Conservation (phyloP, 2,797 vertebrate species). For the Anguilla anguilla region DNA sequence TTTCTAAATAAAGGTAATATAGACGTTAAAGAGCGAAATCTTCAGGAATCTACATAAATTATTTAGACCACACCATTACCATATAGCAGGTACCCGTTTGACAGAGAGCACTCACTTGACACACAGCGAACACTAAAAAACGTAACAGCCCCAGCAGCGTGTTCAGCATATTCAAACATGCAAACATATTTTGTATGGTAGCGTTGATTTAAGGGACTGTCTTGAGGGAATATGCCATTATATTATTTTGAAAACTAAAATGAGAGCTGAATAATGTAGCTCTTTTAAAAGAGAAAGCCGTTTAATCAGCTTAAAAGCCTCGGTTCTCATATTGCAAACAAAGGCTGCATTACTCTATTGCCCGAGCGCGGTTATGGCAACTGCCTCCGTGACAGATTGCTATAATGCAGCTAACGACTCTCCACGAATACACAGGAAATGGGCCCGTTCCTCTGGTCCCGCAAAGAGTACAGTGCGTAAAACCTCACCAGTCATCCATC, state of each 20-base stretch:
- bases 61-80: neutral
- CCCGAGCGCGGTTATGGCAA: constrained; percentile 62
- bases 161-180: constrained; percentile 15
- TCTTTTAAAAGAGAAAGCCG: constrained; percentile 60
- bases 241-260: constrained; percentile 55
- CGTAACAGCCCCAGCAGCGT: neutral
- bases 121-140: constrained; percentile 48
- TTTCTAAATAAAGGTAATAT: neutral
- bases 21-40: neutral
- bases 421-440: constrained; percentile 37
- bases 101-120: constrained; percentile 37
- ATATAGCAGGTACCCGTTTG: constrained; percentile 41
- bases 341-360: constrained; percentile 64
- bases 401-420: constrained; percentile 51
- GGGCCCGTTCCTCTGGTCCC: constrained; percentile 39
- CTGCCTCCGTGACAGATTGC: constrained; percentile 69
- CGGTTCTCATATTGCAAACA: constrained; percentile 59
- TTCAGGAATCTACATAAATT: neutral
- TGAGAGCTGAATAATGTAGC: constrained; percentile 62
- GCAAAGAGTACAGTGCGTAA: neutral
- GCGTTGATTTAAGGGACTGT: constrained; percentile 56
- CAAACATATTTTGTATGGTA: constrained; percentile 31
- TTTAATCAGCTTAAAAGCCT: constrained; percentile 77
- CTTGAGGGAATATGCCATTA: constrained; percentile 62
- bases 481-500: neutral